phyloP scores from a whole-genome alignment of 2,797 vertebrate species.

The Heterohyrax brucei region DNA sequence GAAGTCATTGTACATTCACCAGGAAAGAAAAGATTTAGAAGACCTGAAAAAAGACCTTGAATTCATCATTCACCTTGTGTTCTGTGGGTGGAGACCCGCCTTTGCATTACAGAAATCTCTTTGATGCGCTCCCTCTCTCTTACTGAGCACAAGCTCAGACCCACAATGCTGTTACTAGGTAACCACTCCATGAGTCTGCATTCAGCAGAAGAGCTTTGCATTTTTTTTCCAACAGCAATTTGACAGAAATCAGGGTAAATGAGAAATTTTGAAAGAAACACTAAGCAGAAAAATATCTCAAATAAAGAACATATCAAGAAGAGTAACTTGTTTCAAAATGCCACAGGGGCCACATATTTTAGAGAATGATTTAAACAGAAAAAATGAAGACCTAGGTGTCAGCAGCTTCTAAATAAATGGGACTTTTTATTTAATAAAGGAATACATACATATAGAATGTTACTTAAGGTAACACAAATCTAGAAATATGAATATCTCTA shows the following conservation, averaged over 20 bases:
- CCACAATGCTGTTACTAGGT: conserved; percentile 84
- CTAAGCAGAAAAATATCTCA: conserved; percentile 65
- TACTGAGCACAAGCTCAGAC: conserved; percentile 53
- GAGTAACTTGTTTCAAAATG: conserved; percentile 70
- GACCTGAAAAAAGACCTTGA: conserved; percentile 51
- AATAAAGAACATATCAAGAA: conserved; percentile 69
- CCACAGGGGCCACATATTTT: conserved; percentile 2
- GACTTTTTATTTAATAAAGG: conserved; percentile 33
- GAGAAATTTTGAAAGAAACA: conserved; percentile 67
- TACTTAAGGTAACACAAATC: conserved; percentile 31
- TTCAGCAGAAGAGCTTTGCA: conserved; percentile 61
- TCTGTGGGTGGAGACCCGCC: background rate
- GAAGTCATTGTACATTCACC: conserved; percentile 49
- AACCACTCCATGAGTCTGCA: conserved; percentile 61
- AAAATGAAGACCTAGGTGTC: conserved; percentile 4
- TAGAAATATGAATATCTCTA: background rate
- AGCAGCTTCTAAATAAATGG: conserved; percentile 56
- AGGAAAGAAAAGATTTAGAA: conserved; percentile 64
- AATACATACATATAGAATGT: background rate
- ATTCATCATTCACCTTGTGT: conserved; percentile 46
- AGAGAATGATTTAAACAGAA: conserved; percentile 53
- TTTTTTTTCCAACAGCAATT: conserved; percentile 65
- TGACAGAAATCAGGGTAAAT: conserved; percentile 77
- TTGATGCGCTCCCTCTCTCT: background rate
- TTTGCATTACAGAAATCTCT: conserved; percentile 62